These are phyloP conservation scores for Embiotoca jacksoni DNA, from an alignment of 2,113 vertebrate genomes.

Conservation along the genomic window DNA sequence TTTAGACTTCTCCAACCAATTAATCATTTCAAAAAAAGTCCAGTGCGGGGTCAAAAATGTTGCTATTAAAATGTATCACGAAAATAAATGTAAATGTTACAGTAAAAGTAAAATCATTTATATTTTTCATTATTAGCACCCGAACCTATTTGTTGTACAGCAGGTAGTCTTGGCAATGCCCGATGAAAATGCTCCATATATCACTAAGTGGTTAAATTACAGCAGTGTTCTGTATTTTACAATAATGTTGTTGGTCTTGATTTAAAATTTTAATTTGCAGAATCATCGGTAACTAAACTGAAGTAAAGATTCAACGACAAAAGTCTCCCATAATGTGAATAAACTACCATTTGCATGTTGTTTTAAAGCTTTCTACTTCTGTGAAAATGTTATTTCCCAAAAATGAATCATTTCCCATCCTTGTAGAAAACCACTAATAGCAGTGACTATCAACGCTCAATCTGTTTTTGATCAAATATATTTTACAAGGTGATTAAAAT, in stretches of 20 bases:
- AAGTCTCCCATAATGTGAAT: not conserved
- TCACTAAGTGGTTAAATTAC: too few relatives aligned
- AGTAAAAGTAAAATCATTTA: too few relatives aligned
- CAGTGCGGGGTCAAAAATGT: not conserved
- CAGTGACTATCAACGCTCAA: constrained; percentile 10
- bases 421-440: constrained; percentile 13
- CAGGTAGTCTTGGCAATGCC: too few relatives aligned
- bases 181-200: too few relatives aligned
- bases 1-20: not conserved
- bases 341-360: too few relatives aligned
- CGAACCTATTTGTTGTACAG: not conserved
- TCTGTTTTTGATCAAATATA: not conserved
- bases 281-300: too few relatives aligned
- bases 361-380: not conserved
- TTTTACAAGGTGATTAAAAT: too few relatives aligned
- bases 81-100: not conserved
- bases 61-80: not conserved
- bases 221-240: too few relatives aligned
- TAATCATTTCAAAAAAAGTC: not conserved
- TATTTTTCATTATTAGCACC: not conserved
- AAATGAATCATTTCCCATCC: constrained; percentile 12
- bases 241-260: too few relatives aligned
- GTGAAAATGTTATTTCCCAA: not conserved
- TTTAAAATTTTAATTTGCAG: too few relatives aligned
- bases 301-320: too few relatives aligned